Evolutionary conservation across 2,113 vertebrate genomes (phyloP), one percentile per base, ranked within the genome.

Genomic region (Egretta garzetta): DNA sequence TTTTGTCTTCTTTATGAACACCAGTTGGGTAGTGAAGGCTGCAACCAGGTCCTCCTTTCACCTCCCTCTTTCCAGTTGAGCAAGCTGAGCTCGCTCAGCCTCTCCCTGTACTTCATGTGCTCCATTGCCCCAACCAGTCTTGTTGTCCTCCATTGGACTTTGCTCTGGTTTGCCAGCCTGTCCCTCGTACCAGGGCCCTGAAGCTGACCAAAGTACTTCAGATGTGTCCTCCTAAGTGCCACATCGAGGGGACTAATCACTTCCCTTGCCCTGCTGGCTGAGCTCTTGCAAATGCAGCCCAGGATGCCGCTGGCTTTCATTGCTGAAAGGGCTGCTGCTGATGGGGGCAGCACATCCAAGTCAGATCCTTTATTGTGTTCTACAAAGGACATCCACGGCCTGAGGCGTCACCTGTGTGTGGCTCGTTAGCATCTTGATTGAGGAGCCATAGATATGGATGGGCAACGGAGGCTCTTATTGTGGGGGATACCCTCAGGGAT

Each of bases 71-170:
- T 22, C 35, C 16, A 59, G 5, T 6, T 77, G 39, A 87, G 45
- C 33, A 39, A 45, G 11, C 8, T 20, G 20, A 71, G 14, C 10
- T 83, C 39, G 8, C 11, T 39, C 49, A 52, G 1, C 23, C 6
- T 20, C n/a, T 55, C 41, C 39, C 10, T 66, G 19, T 12, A n/a
- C 43, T 11, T 32, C 24, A 10, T 1, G 6, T 1, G 1, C 5
- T 96, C 19, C 26, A 3, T 32, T 67, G 41, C 18, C 17, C 18
- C 30, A 66, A 4, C 12, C 12, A 16, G 16, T 30, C 28, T 24
- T 32, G 13, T 13, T 58, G 23, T 26, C 18, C 14, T 24, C 5
- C 20, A 8, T 28, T 5, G 16, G 20, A 30, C 22, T 52, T 87
- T 87, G 33, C 30, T 86, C 12, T 23, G 5, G 30, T 49, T 53